Evolutionary conservation across 2,797 vertebrate species (phyloP), one percentile per base, ranked within the genome.

Genomic region (Tangara arthus): DNA sequence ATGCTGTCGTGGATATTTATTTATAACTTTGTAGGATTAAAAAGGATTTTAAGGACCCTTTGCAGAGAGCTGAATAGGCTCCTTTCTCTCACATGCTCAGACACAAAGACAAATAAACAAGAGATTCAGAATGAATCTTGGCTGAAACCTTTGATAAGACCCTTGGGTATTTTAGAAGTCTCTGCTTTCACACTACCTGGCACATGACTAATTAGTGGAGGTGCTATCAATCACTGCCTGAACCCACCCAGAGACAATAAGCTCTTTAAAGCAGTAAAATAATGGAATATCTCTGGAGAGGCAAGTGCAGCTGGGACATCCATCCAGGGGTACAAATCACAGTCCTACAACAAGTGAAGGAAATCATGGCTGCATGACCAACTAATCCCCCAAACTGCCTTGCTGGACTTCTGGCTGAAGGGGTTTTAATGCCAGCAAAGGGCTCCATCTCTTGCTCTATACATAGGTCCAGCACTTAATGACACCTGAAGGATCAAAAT

Each of bases 41-140:
- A 94, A 81, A 93, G 70, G 39, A 59, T 69, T 92, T 90, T 94
- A 94, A 94, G 66, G 63, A 87, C 89, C 69, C 88, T 88, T 84
- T 93, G 52, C 53, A 10, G 4, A 82, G 73, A 94, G 55, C 35
- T 69, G 57, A 87, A 87, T 53, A 68, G 15, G 4, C 39, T 87
- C 64, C 44, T 72, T 80, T 68, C 53, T 72, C 59, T 87, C 63
- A 27, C n/a, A 52, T 23, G 26, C 27, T 57, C 4, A 59, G 35
- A 80, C 14, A 15, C 41, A 42, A 68, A 95, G 77, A 64, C 73
- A 94, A 91, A 83, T 23, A 92, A 93, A 94, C 80, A 91, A 71
- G 37, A 72, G 35, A 47, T 12, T 30, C 59, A 82, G 60, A 75
- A 89, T 75, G 42, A 90, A 91, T 86, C 39, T 61, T 76, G 46